Evolutionary conservation across 2,797 vertebrate species (phyloP).

Genomic region (Galagoides demidoff): DNA sequence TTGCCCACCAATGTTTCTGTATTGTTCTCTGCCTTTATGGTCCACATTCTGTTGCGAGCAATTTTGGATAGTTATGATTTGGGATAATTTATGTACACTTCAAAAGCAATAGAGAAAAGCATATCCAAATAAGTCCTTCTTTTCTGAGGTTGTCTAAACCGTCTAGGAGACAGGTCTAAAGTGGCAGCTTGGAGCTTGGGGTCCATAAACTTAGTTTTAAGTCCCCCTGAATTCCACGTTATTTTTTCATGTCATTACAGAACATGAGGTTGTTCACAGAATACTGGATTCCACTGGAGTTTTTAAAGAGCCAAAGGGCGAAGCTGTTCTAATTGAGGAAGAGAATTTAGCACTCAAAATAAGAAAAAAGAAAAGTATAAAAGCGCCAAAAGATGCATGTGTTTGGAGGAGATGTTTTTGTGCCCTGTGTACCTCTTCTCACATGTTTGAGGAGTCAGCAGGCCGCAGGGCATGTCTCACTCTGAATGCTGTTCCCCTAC

Average conservation of each 20-base stretch:
- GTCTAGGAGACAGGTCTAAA: background rate
- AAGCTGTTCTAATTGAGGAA: background rate
- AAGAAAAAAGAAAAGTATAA: background rate
- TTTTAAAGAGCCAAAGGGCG: background rate
- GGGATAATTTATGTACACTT: background rate
- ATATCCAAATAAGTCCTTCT: background rate
- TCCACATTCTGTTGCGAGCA: background rate
- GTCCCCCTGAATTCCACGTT: background rate
- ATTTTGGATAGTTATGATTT: background rate
- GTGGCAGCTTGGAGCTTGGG: background rate
- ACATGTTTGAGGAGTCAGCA: background rate
- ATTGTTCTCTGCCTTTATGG: background rate
- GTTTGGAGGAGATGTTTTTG: background rate
- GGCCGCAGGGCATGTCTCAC: background rate
- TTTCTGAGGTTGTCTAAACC: background rate
- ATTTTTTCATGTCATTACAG: background rate
- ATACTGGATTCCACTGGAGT: background rate
- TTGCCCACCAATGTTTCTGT: background rate
- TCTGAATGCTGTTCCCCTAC: rapidly evolving
- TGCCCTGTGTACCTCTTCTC: background rate
- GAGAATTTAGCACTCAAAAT: background rate
- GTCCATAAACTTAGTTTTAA: background rate
- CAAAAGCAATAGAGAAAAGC: background rate
- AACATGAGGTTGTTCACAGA: background rate
- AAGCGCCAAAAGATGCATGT: background rate